Conservation (phyloP, 2,113 vertebrate species). For the Eurypyga helias region DNA sequence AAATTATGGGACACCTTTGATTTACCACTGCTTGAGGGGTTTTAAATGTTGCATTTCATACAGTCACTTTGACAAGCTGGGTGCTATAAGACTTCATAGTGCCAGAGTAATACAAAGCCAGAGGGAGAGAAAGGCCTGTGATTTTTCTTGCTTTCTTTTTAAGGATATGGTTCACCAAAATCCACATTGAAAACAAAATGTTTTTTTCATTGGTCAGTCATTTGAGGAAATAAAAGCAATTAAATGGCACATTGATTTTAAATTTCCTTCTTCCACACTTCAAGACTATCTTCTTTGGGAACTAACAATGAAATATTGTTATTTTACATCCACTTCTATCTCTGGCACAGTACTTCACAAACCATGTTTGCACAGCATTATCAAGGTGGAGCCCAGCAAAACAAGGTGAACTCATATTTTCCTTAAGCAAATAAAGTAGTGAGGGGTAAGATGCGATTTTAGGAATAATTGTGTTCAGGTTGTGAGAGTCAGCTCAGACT, state of each 20-base stretch:
- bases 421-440: neutral
- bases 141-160: neutral
- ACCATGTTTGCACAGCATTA: neutral
- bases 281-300: neutral
- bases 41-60: neutral
- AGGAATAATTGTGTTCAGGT: neutral
- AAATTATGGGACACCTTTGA: neutral
- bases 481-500: neutral
- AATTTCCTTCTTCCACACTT: constrained; percentile 8
- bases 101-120: neutral
- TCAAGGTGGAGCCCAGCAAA: neutral
- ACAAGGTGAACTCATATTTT: neutral
- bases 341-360: neutral
- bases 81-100: neutral
- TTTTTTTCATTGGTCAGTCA: constrained; percentile 16
- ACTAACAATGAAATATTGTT: neutral
- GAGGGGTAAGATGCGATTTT: neutral
- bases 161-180: neutral
- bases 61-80: neutral
- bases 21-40: neutral
- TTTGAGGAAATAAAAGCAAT: constrained; percentile 46
- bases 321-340: neutral
- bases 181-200: neutral
- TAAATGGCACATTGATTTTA: constrained; percentile 49
- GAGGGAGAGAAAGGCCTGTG: neutral